Percentiles rank a stretch among this genome's conserved stretches.
Evolutionary conservation across 2,113 vertebrate genomes (phyloP).

Genomic region (Cairina moschata): DNA sequence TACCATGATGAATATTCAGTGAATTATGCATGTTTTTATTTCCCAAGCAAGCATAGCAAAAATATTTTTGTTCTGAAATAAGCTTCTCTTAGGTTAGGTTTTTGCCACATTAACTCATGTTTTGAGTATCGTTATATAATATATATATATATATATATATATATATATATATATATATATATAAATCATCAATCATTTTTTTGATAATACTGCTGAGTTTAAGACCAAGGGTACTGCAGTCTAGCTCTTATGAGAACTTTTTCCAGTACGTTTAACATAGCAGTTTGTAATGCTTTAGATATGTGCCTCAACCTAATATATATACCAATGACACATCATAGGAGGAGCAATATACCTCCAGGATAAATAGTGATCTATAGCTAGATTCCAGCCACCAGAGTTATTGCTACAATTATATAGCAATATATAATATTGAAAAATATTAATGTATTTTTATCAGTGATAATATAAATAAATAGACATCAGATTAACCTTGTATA

Average conservation of each 20-base stretch:
- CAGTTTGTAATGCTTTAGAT: accelerated
- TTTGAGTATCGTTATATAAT: neutral
- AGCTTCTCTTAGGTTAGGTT: neutral
- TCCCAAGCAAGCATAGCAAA: neutral
- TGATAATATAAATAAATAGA: neutral
- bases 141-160: neutral
- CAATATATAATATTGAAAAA: neutral
- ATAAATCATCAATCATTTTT: neutral
- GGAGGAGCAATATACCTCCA: neutral
- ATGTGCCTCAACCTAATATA: accelerated
- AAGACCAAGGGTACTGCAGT: neutral
- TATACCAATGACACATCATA: accelerated
- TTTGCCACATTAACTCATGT: neutral
- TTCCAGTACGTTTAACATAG: neutral
- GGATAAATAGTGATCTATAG: neutral
- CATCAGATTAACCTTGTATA: neutral
- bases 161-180: too few species aligned
- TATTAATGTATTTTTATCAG: neutral
- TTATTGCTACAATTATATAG: neutral
- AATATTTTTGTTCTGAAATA: neutral
- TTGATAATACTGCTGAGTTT: neutral
- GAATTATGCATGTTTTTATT: neutral
- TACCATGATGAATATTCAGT: neutral
- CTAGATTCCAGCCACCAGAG: neutral
- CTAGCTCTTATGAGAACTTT: neutral